phyloP scores from a whole-genome alignment of 2,888 invertebrate genomes.

The Leptopilina myrica region DNA sequence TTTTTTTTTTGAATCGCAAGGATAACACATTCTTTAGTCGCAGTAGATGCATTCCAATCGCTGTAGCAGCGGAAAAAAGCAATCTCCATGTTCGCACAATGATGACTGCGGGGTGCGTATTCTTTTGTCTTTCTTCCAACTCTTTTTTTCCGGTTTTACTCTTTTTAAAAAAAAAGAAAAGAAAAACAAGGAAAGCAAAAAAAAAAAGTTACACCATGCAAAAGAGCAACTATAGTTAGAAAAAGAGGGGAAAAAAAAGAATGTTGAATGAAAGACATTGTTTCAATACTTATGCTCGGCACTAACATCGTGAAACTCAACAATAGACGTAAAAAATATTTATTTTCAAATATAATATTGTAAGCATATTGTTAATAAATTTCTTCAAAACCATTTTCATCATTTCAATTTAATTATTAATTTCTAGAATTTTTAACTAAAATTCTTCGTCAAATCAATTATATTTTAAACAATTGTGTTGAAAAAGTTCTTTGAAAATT shows the following conservation, averaged over 20 bases:
- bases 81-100: constrained; percentile 35
- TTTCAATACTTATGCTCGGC: constrained; percentile 13
- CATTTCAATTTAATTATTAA: no score
- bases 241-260: neutral
- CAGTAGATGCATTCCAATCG: constrained; percentile 30
- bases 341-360: neutral
- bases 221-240: neutral
- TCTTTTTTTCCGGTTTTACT: constrained; percentile 38
- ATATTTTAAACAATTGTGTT: no score
- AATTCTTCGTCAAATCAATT: no score
- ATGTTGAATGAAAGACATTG: neutral
- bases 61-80: constrained; percentile 37
- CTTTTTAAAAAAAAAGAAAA: constrained; percentile 5
- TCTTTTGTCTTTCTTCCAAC: constrained; percentile 24
- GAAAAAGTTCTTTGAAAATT: no score
- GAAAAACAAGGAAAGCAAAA: neutral
- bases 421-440: no score
- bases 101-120: constrained; percentile 35
- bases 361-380: neutral
- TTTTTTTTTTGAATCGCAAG: constrained; percentile 14
- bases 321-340: constrained; percentile 7
- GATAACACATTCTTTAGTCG: constrained; percentile 16
- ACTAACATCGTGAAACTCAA: constrained; percentile 16
- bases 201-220: constrained; percentile 4
- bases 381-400: no score